A percentile compares a stretch with the other conserved stretches of the same genome.
Evolutionary conservation across 2,797 vertebrate species (phyloP).

Genomic region (Sebastes melanostomus): DNA sequence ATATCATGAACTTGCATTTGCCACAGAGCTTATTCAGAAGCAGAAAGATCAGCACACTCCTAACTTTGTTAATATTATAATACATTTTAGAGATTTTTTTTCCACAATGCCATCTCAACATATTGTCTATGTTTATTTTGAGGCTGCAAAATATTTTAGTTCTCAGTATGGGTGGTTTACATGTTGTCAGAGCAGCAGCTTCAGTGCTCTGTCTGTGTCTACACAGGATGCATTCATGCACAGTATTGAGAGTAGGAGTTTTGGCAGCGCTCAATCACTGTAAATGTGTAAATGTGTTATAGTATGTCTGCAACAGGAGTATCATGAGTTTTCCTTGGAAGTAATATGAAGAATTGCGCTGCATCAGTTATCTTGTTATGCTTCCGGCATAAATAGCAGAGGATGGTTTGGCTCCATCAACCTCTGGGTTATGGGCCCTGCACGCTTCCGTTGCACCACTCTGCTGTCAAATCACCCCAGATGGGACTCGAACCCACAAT

Average conservation of each 20-base stretch:
- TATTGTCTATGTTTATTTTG: neutral
- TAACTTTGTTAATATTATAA: neutral
- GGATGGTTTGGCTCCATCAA: conserved; percentile 75
- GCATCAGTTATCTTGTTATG: neutral
- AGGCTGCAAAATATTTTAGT: neutral
- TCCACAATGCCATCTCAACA: too few species aligned
- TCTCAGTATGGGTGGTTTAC: neutral
- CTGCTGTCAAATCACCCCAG: neutral
- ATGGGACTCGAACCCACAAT: conserved; percentile 79
- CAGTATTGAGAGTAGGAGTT: neutral
- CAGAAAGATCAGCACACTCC: neutral
- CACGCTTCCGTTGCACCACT: conserved; percentile 21
- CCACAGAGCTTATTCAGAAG: too few species aligned
- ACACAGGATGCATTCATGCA: neutral
- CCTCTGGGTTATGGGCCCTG: conserved; percentile 69
- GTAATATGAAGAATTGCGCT: neutral
- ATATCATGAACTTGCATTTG: too few species aligned
- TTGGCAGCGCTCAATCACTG: neutral
- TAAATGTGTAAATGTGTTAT: neutral
- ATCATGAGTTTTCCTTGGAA: neutral
- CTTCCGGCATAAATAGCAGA: conserved; percentile 46
- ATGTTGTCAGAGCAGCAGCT: neutral
- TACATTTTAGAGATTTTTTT: neutral
- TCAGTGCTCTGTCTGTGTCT: neutral
- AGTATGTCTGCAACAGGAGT: neutral